Evolutionary conservation across 1,140 invertebrate genomes (phyloP).

Genomic region (Pseudomyrmex cubaensis): DNA sequence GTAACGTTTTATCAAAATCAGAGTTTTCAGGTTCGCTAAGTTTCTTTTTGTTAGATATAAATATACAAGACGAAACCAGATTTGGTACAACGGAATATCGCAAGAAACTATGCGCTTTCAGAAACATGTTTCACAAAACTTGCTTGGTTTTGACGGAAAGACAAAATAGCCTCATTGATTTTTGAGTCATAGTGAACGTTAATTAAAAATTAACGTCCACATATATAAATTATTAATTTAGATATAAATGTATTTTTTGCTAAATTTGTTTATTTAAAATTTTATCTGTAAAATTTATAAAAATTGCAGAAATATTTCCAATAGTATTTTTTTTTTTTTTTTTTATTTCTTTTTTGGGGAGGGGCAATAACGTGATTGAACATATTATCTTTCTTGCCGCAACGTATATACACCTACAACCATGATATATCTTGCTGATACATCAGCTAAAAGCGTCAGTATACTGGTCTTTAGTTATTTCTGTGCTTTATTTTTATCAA

Average conservation of each 20-base stretch:
- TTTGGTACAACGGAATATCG: too few species aligned
- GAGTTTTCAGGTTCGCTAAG: too few species aligned
- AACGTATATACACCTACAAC: conserved; percentile 14
- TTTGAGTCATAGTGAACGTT: too few species aligned
- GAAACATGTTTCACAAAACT: too few species aligned
- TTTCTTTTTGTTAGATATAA: too few species aligned
- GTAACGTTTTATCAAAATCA: too few species aligned
- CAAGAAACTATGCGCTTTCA: too few species aligned
- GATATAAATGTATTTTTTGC: conserved; percentile 15
- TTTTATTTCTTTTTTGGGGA: neutral
- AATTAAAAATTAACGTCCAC: neutral
- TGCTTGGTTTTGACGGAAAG: too few species aligned
- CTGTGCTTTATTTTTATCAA: conserved; percentile 69
- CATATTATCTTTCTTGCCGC: neutral
- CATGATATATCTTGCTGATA: conserved; percentile 34
- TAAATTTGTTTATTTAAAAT: neutral
- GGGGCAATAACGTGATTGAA: conserved; percentile 11
- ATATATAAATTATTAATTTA: conserved; percentile 47
- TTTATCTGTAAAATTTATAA: neutral
- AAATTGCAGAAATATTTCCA: neutral
- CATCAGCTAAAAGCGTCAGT: conserved; percentile 34
- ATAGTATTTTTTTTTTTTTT: neutral
- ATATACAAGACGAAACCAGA: too few species aligned
- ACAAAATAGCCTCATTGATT: too few species aligned
- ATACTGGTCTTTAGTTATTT: conserved; percentile 65